Percentiles rank a stretch among this genome's conserved stretches.
Conservation (phyloP, 2,113 vertebrate species). For the Sinocyclocheilus rhinocerous region DNA sequence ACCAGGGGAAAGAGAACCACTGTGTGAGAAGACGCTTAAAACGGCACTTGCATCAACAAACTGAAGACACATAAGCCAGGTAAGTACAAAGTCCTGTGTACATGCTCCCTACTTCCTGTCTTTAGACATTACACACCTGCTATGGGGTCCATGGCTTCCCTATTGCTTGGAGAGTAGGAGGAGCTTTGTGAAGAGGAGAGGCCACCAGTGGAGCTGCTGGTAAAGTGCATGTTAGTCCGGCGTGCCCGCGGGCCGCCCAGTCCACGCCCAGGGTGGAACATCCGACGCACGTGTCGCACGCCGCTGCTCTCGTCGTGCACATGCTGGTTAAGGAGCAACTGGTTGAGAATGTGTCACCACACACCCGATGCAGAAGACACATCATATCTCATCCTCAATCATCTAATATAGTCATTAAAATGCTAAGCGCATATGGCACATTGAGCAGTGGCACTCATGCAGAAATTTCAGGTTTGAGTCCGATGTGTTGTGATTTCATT, state of each 20-base stretch:
- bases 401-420: neutral
- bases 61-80: too few relatives aligned
- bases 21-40: neutral
- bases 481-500: neutral
- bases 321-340: slow-evolving; percentile 80
- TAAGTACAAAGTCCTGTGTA: too few relatives aligned
- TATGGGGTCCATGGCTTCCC: slow-evolving; percentile 99
- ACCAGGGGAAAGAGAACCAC: neutral
- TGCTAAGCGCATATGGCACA: too few relatives aligned
- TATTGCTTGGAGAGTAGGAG: slow-evolving; percentile 98
- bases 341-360: neutral
- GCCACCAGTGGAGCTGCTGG: slow-evolving; percentile 92
- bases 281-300: slow-evolving; percentile 96
- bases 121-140: slow-evolving; percentile 83
- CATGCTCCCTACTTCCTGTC: too few relatives aligned
- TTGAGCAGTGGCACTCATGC: too few relatives aligned
- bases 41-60: neutral
- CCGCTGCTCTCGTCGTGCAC: slow-evolving; percentile 95
- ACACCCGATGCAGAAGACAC: neutral
- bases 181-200: slow-evolving; percentile 98
- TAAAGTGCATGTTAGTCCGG: slow-evolving; percentile 99
- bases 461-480: neutral
- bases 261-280: slow-evolving; percentile 97
- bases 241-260: slow-evolving; percentile 94
- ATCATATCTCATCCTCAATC: neutral